Percentiles rank a stretch among this genome's conserved stretches.
Evolutionary conservation across 1,140 invertebrate species (phyloP).

Genomic region (Mamestra configurata): DNA sequence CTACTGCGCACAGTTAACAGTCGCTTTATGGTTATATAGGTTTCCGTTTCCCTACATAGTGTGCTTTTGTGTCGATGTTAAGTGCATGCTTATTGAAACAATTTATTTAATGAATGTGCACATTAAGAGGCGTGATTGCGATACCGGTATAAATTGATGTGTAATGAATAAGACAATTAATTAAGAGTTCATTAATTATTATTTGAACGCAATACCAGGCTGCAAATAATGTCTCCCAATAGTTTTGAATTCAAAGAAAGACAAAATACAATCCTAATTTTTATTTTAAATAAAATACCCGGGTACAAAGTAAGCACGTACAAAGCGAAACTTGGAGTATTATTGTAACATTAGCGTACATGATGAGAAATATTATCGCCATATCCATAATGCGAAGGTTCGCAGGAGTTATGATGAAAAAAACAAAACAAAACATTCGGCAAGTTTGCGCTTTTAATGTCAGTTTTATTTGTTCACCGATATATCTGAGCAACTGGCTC

Average conservation of each 20-base stretch:
- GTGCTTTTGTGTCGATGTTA: neutral
- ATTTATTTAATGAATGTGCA: conserved; percentile 26
- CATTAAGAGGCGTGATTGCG: conserved; percentile 9
- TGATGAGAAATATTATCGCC: conserved; percentile 51
- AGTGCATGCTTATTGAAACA: conserved; percentile 26
- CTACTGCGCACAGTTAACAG: conserved; percentile 17
- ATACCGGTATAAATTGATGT: conserved; percentile 21
- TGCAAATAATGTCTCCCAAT: neutral
- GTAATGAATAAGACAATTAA: conserved; percentile 9
- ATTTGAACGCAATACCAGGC: conserved; percentile 1
- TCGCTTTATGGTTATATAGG: conserved; percentile 6
- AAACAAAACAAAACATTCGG: conserved; percentile 76
- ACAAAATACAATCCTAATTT: neutral
- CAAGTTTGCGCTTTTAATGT: conserved; percentile 80
- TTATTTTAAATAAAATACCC: neutral
- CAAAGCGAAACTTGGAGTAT: conserved; percentile 29
- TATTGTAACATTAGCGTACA: conserved; percentile 46
- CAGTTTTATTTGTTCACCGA: conserved; percentile 83
- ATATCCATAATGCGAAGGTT: conserved; percentile 45
- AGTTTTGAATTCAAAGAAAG: neutral
- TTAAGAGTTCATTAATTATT: conserved; percentile 19
- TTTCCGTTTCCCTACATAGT: neutral
- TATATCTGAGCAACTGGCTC: conserved; percentile 78
- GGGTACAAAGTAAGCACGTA: neutral
- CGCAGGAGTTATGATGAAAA: conserved; percentile 57